These are phyloP conservation scores for Labroides dimidiatus DNA, from an alignment of 2,797 vertebrate genomes.

Conservation along the genomic window DNA sequence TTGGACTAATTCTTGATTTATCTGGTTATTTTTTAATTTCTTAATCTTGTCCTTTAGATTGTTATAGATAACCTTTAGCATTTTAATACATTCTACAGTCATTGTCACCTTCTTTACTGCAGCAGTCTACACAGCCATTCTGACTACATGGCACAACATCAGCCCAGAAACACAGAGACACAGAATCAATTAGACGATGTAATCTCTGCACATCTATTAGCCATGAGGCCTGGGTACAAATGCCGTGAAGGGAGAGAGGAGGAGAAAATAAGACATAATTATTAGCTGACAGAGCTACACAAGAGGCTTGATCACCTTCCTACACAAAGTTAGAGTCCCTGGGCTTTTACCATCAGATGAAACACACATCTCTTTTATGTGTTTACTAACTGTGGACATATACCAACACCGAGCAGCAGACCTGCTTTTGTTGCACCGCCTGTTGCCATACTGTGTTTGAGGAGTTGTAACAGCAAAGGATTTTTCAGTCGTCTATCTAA, in stretches of 20 bases:
- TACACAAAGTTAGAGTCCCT: slow-evolving; percentile 32
- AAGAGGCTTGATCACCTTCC: slow-evolving; percentile 76
- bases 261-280: slow-evolving; percentile 75
- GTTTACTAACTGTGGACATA: slow-evolving; percentile 55
- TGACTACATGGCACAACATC: slow-evolving; percentile 58
- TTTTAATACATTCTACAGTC: slow-evolving; percentile 25
- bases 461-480: slow-evolving; percentile 64
- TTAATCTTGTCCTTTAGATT: no score
- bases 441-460: slow-evolving; percentile 56
- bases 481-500: slow-evolving; percentile 62
- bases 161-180: slow-evolving; percentile 67
- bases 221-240: slow-evolving; percentile 71
- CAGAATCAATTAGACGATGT: slow-evolving; percentile 77
- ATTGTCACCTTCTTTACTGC: slow-evolving; percentile 62
- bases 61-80: no score
- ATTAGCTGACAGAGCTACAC: slow-evolving; percentile 67
- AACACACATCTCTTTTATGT: slow-evolving; percentile 43
- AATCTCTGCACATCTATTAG: slow-evolving; percentile 82
- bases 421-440: slow-evolving; percentile 50
- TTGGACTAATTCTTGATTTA: no score
- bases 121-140: slow-evolving; percentile 68
- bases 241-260: slow-evolving; percentile 69
- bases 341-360: slow-evolving; percentile 41
- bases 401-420: slow-evolving; percentile 24
- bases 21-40: no score